Conservation (phyloP, 2,888 invertebrate genomes). For the Spilarctia lutea region DNA sequence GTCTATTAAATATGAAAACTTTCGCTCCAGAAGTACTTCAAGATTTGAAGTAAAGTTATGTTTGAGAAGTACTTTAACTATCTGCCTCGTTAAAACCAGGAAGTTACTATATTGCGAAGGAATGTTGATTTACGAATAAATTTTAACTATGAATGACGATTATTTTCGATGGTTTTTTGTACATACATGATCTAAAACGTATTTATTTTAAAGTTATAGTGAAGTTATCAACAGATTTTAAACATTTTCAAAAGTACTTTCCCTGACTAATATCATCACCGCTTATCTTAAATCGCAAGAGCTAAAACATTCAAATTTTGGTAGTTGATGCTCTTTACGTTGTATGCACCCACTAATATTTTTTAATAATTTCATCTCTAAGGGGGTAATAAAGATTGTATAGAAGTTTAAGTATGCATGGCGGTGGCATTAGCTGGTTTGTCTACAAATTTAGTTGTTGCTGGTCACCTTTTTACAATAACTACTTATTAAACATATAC, state of each 20-base stretch:
- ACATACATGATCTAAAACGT: too few species aligned
- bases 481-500: background rate
- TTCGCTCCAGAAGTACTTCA: background rate
- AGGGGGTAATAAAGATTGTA: too few species aligned
- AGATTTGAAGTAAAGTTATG: background rate
- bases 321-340: too few species aligned
- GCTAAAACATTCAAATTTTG: too few species aligned
- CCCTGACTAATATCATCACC: background rate
- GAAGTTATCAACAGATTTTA: background rate
- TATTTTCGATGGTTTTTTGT: background rate
- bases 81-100: background rate
- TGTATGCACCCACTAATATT: too few species aligned
- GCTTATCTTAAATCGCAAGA: too few species aligned
- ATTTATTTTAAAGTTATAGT: too few species aligned
- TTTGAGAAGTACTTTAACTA: background rate
- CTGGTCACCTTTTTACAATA: too few species aligned
- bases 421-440: background rate
- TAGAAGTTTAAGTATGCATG: too few species aligned
- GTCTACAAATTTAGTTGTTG: background rate
- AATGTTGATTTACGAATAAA: background rate
- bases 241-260: too few species aligned
- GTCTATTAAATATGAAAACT: background rate
- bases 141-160: accelerated
- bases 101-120: background rate
- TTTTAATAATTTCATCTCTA: too few species aligned